Base-by-base conservation (phyloP, 2,888 invertebrate species). In the Andricus curvator region DNA sequence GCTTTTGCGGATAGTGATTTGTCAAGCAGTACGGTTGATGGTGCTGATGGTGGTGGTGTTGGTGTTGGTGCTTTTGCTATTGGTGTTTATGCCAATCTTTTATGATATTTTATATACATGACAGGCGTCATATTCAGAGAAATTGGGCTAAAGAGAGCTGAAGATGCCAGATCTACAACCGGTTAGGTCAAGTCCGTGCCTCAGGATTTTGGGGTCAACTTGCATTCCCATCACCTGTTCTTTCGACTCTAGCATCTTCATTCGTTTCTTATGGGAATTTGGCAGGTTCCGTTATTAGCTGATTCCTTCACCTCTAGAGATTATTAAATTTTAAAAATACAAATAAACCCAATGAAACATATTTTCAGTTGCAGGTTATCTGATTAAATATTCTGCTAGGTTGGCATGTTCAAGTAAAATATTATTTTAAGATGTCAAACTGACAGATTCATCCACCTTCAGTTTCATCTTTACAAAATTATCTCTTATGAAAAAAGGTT, bases 21-120 rank as follows among this genome's bases (percentile, higher is more conserved):
- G 81, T 81, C 84, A 80, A 84, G 79, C 80, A 82, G 82, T 77
- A 81, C 29, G 22, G 78, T 56, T 68, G 82, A 78, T 78, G 82
- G 76, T 79, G 82, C 48, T 78, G n/a, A 51, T 65, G 56, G 5
- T 79, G 82, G 80, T 84, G 82, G 81, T 77, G 86, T 80, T 85
- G 84, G 85, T 74, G 33, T 8, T 56, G 74, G 33, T 74, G 56
- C 20, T 78, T 67, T 77, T 76, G 79, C 77, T 79, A 78, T 81
- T 80, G 85, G 62, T 22, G 22, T 2, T 62, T 22, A 29, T 62
- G 25, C 62, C 15, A 25, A 62, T 41, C 9, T 29, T 25, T 3
- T 15, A 44, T 41, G 15, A 44, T 9, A 22, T 77, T 64, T 77
- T 44, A 22, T 44, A 22, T 22, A 64, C 25, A 37, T 64, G 41